Percentiles rank a stretch among this genome's conserved stretches.
Conservation (phyloP, 1,140 invertebrate species). For the Drosophila setifemur region DNA sequence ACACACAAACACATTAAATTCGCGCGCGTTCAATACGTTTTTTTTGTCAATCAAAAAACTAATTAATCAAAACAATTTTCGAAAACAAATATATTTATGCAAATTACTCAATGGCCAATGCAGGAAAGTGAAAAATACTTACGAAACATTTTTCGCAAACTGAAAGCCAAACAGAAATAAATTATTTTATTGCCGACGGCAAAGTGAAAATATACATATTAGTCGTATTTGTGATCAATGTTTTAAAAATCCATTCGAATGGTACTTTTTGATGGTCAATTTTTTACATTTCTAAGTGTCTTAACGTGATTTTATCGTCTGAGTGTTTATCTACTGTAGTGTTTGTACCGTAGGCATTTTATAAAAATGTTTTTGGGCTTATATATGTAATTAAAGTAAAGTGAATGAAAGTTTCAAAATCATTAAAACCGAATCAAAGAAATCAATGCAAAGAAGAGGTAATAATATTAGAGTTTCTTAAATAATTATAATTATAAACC, state of each 20-base stretch:
- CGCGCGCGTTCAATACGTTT: slow-evolving; percentile 29
- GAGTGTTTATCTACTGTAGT: slow-evolving; percentile 35
- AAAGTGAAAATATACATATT: slow-evolving; percentile 10
- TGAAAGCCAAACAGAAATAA: neutral
- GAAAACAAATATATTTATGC: slow-evolving; percentile 26
- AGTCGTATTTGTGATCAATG: slow-evolving; percentile 6
- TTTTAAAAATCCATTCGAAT: slow-evolving; percentile 26
- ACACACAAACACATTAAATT: neutral
- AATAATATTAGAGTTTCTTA: neutral
- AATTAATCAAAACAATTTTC: slow-evolving; percentile 14
- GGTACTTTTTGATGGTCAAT: slow-evolving; percentile 48
- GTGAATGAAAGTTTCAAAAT: neutral
- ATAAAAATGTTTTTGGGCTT: slow-evolving; percentile 29
- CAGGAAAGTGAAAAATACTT: neutral
- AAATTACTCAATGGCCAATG: slow-evolving; percentile 6
- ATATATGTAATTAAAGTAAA: neutral
- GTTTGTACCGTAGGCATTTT: slow-evolving; percentile 1
- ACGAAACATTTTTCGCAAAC: slow-evolving; percentile 1
- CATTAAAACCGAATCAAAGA: neutral
- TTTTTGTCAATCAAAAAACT: neutral
- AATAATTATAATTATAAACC: neutral
- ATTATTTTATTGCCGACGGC: slow-evolving; percentile 42
- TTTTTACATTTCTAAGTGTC: slow-evolving; percentile 16
- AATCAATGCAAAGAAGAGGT: neutral
- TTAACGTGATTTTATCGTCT: slow-evolving; percentile 30